Percentiles rank a stretch among this genome's conserved stretches.
Conservation (phyloP, 2,113 vertebrate genomes). For the Anguilla rostrata region DNA sequence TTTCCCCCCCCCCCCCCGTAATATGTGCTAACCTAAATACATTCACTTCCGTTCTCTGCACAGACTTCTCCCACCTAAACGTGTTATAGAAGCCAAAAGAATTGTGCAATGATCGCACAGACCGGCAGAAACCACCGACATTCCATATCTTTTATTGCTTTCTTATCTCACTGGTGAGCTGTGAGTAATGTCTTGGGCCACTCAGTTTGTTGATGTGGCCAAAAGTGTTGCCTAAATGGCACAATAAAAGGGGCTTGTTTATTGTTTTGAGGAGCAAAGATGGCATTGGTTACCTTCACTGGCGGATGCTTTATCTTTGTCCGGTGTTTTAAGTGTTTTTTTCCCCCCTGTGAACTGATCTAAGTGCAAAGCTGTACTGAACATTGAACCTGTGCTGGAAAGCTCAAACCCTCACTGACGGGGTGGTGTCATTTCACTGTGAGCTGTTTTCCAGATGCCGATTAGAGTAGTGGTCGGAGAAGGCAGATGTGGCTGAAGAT, state of each 20-base stretch:
- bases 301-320: not conserved
- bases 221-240: not conserved
- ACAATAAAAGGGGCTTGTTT: not conserved
- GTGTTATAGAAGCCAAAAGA: no score
- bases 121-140: no score
- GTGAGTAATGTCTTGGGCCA: not conserved
- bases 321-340: not conserved
- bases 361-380: not conserved
- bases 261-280: not conserved
- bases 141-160: no score
- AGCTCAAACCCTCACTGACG: not conserved
- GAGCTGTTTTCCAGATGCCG: not conserved
- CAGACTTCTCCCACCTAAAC: no score
- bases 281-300: not conserved
- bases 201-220: not conserved
- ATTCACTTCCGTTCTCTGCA: no score
- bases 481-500: not conserved
- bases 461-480: not conserved
- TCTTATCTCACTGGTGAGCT: no score
- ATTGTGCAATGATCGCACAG: no score
- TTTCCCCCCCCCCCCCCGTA: no score
- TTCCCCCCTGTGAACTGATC: not conserved
- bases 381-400: not conserved
- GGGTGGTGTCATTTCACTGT: not conserved
- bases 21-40: no score